Evolutionary conservation across 2,888 invertebrate genomes (phyloP), one percentile per base, ranked within the genome.

Genomic region (Pyralis farinalis): DNA sequence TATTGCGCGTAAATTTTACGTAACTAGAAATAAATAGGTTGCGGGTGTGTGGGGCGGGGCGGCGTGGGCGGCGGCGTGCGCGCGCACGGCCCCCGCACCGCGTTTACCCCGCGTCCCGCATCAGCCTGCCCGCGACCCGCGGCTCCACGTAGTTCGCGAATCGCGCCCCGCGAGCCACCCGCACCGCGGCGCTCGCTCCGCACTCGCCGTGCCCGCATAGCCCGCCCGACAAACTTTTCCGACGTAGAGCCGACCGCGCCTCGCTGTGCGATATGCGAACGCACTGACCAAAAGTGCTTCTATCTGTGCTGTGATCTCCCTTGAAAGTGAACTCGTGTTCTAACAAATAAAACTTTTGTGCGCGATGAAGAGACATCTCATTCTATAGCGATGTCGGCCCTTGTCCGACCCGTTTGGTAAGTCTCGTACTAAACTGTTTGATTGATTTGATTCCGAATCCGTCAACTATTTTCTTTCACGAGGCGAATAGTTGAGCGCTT

Each of bases 1-100:
- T 84, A 81, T 85, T 85, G 82, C 85, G 86, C 86, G 88, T 87
- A 87, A 87, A 87, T 87, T 87, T 87, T 87, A 87, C 88, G 88
- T 88, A 88, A 88, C 88, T 86, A 86, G 85, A 81, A 86, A 87
- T 86, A 87, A 88, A 88, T 87, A 88, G 88, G 88, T 88, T 88
- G 88, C 86, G 86, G 86, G 87, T 83, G 80, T 77, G 83, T 78
- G 82, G 84, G 84, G 85, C 83, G 82, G 87, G 74, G 74, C 83
- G 76, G 75, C 59, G 74, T 77, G 82, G 80, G 82, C 75, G 81
- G 78, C 67, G 71, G 75, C 72, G 74, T 80, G 84, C 83, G 86
- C 84, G 78, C 69, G 71, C 75, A 57, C 35, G 51, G 43, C 43
- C 48, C 49, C 60, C 63, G 44, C 66, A 61, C 65, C 65, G 62